Percentiles rank a stretch among this genome's conserved stretches.
These are phyloP conservation scores for Chrysolina oricalcia DNA, from an alignment of 2,888 invertebrate genomes.

Conservation along the genomic window DNA sequence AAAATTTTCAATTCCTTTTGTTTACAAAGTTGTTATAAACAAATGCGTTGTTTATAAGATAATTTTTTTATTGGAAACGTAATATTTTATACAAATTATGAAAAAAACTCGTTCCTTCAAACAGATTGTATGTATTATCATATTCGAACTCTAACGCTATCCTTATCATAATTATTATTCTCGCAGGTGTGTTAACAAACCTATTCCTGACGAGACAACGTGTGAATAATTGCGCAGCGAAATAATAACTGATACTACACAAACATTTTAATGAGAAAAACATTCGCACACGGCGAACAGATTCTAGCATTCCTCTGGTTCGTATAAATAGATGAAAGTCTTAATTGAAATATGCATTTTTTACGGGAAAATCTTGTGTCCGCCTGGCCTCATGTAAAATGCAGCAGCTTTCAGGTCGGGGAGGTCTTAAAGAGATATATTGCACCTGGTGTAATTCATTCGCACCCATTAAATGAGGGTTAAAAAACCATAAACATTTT, in stretches of 20 bases:
- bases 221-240: constrained; percentile 15
- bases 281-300: constrained; percentile 39
- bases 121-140: too few relatives aligned
- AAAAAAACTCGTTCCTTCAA: too few relatives aligned
- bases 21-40: too few relatives aligned
- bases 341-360: constrained; percentile 53
- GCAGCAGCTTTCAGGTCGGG: constrained; percentile 58
- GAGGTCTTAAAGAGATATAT: constrained; percentile 64
- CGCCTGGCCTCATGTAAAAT: constrained; percentile 62
- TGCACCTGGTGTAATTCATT: constrained; percentile 68
- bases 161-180: too few relatives aligned
- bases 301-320: constrained; percentile 34
- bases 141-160: too few relatives aligned
- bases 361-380: constrained; percentile 59
- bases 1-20: too few relatives aligned
- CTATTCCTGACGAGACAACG: too few relatives aligned
- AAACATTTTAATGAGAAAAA: constrained; percentile 48
- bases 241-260: constrained; percentile 44
- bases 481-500: constrained; percentile 70
- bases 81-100: too few relatives aligned
- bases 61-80: too few relatives aligned
- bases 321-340: constrained; percentile 41
- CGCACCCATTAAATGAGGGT: constrained; percentile 67
- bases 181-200: background rate
- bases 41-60: too few relatives aligned